phyloP scores from a whole-genome alignment of 2,888 invertebrate species.

The Cataglyphis livida region DNA sequence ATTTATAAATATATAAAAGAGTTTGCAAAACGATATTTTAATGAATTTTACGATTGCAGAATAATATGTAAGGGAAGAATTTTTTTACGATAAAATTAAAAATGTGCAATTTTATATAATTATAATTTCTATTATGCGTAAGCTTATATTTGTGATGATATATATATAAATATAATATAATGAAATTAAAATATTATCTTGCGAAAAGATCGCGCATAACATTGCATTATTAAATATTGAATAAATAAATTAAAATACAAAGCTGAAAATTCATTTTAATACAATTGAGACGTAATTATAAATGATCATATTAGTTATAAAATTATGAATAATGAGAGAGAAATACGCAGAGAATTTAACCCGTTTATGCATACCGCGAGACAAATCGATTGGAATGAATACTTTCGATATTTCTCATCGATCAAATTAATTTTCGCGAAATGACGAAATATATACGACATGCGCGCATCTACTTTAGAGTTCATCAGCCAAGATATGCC shows the following conservation, averaged over 20 bases:
- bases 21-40: not conserved
- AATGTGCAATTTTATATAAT: slow-evolving; percentile 10
- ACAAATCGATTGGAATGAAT: slow-evolving; percentile 13
- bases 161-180: slow-evolving; percentile 5
- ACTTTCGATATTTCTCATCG: not conserved
- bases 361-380: not conserved
- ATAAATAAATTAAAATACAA: slow-evolving; percentile 10
- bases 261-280: slow-evolving; percentile 3
- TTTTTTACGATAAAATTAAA: not conserved
- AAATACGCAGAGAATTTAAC: not conserved
- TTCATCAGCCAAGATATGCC: slow-evolving; percentile 14
- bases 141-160: not conserved
- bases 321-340: not conserved
- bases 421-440: slow-evolving; percentile 5
- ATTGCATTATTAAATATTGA: slow-evolving; percentile 10
- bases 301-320: not conserved
- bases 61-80: not conserved
- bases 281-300: slow-evolving; percentile 4
- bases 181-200: not conserved
- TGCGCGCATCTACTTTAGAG: not conserved
- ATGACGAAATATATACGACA: not conserved
- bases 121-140: not conserved
- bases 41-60: not conserved
- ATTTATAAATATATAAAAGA: not conserved
- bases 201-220: not conserved